Evolutionary conservation across 2,888 invertebrate genomes (phyloP), one percentile per base, ranked within the genome.

Genomic region (Tachystola acroxantha): DNA sequence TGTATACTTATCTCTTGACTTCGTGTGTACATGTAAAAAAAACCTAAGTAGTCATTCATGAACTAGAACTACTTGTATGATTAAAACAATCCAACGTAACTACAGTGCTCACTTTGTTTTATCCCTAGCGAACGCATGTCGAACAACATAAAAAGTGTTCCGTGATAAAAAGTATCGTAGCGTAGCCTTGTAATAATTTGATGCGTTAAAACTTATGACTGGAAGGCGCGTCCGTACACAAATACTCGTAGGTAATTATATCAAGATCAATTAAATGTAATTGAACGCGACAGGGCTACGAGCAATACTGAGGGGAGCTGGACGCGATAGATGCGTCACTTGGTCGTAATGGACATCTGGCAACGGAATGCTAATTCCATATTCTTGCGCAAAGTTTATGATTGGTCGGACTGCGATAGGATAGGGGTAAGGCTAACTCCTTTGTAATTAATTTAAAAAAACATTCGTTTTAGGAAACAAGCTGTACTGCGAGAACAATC

Each of bases 211-310:
- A 35, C 32, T 31, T 46, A 50, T 36, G 42, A 46, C 51, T 43
- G 42, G 43, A 34, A 28, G 39, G 36, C 36, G 55, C 52, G n/a
- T 24, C 57, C 55, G 60, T 61, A 65, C 59, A 64, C 76, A 81
- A 81, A 75, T 74, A n/a, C n/a, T n/a, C n/a, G n/a, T n/a, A 76
- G 70, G 69, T 76, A 76, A 82, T 82, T 79, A 79, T 76, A 80
- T 78, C 67, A 75, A 67, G 72, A 64, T 64, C 76, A 75, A 85
- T 86, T 82, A 84, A 74, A 67, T 73, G 75, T 78, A 85, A 85
- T 85, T 41, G 82, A 79, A 75, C 67, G 71, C 73, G 74, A 71
- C 71, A 67, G 64, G 64, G 67, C 60, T 59, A 53, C 53, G 59
- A 58, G 61, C 40, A 42, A 43, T 44, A 40, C 42, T 37, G 54